Percentiles rank a stretch among this genome's conserved stretches.
These are phyloP conservation scores for Pseudopodoces humilis DNA, from an alignment of 2,113 vertebrate genomes.

Conservation along the genomic window DNA sequence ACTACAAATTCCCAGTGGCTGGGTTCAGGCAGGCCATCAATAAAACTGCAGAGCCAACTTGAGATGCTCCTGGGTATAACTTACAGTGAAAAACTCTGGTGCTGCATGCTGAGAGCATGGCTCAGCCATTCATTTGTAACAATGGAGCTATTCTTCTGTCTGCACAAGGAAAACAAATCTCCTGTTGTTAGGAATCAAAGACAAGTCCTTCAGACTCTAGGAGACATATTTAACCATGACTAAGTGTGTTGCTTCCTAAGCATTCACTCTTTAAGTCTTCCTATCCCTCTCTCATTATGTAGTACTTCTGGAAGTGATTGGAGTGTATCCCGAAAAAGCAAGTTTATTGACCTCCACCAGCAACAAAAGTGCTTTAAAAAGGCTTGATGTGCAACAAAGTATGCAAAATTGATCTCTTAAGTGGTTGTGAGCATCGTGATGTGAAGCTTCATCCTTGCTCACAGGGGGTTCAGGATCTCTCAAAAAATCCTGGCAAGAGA, in stretches of 20 bases:
- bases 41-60: constrained; percentile 20
- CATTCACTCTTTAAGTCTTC: constrained; percentile 7
- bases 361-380: constrained; percentile 28
- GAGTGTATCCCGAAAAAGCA: background rate
- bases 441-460: background rate
- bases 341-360: constrained; percentile 22
- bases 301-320: background rate
- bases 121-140: constrained; percentile 31
- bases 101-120: background rate
- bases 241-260: constrained; percentile 13
- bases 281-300: background rate
- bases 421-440: background rate
- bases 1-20: constrained; percentile 34
- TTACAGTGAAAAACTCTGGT: constrained; percentile 19
- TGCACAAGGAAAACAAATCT: constrained; percentile 53
- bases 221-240: constrained; percentile 50
- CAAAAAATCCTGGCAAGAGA: background rate
- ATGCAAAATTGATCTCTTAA: constrained; percentile 38
- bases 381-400: background rate
- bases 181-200: constrained; percentile 32
- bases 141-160: background rate
- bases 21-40: constrained; percentile 26
- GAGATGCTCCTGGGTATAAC: constrained; percentile 35
- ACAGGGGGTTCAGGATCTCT: background rate
- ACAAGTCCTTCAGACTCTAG: constrained; percentile 40